Percentiles rank a stretch among this genome's conserved stretches.
Conservation (phyloP, 2,888 invertebrate genomes). For the Ecliptopera silaceata region DNA sequence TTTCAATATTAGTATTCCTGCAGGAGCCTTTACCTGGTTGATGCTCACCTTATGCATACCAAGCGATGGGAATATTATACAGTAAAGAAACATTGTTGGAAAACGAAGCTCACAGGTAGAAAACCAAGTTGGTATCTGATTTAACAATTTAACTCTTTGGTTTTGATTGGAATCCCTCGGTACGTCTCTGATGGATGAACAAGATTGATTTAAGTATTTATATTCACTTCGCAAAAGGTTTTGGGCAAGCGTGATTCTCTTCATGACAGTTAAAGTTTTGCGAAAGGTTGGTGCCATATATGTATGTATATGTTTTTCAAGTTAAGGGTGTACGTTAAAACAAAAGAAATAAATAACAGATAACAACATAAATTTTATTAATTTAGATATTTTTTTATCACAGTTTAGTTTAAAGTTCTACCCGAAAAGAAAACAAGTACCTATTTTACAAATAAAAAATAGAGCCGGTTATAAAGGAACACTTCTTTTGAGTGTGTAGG, state of each 20-base stretch:
- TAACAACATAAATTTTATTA: neutral
- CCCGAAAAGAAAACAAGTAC: neutral
- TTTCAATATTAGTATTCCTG: constrained; percentile 10
- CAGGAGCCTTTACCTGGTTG: neutral
- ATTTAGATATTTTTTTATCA: neutral
- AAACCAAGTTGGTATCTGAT: no score
- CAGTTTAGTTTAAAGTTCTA: neutral
- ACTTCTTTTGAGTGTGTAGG: constrained; percentile 59
- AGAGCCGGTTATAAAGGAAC: constrained; percentile 49
- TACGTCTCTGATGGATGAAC: no score
- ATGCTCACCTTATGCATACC: constrained; percentile 10
- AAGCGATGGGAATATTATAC: constrained; percentile 1
- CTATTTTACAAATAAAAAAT: neutral
- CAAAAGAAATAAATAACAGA: neutral
- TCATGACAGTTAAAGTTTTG: no score
- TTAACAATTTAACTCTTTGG: no score
- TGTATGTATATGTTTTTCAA: no score
- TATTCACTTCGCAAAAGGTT: no score
- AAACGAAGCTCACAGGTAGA: neutral
- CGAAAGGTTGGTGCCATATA: no score
- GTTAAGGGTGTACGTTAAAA: neutral
- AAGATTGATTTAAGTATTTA: no score
- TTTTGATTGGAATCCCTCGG: neutral
- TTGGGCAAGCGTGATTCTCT: no score
- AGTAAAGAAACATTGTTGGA: neutral